Percentiles rank a stretch among this genome's conserved stretches.
These are phyloP conservation scores for Phataginus tetradactyla DNA, from an alignment of 2,797 vertebrate genomes.

Conservation along the genomic window DNA sequence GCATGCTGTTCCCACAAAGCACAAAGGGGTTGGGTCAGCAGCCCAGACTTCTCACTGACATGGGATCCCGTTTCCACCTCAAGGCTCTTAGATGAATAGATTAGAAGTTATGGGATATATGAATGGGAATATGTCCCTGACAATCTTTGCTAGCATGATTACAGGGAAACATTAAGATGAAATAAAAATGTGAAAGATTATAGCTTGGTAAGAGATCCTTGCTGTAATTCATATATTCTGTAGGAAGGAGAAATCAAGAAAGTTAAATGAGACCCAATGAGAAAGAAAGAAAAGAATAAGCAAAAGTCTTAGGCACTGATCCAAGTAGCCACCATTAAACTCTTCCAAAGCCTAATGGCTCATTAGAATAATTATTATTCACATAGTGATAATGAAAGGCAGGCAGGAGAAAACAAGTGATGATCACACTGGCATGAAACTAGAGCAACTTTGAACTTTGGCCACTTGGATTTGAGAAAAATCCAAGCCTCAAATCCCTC, in stretches of 20 bases:
- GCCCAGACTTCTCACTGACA: neutral
- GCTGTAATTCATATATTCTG: neutral
- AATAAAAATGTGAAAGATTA: constrained; percentile 67
- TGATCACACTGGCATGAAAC: constrained; percentile 9
- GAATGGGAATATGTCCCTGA: neutral
- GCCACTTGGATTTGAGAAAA: constrained; percentile 8
- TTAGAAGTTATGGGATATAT: neutral
- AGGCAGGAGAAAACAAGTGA: neutral
- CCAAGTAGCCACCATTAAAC: neutral
- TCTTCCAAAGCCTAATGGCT: constrained; percentile 35
- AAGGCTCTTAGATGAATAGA: neutral
- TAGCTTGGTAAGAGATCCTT: constrained; percentile 20
- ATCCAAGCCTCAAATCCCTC: constrained; percentile 44
- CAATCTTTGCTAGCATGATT: constrained; percentile 51
- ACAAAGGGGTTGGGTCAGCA: neutral
- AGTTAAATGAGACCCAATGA: constrained; percentile 15
- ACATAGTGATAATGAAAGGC: constrained; percentile 35
- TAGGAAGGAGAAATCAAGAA: constrained; percentile 57
- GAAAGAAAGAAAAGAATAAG: constrained; percentile 59
- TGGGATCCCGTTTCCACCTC: neutral
- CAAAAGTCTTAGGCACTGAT: neutral
- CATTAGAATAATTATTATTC: constrained; percentile 52
- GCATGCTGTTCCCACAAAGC: neutral
- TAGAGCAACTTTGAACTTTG: neutral
- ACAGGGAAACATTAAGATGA: constrained; percentile 43